Base-by-base conservation (phyloP, 2,797 vertebrate species). In the Catostomus latipinnis region DNA sequence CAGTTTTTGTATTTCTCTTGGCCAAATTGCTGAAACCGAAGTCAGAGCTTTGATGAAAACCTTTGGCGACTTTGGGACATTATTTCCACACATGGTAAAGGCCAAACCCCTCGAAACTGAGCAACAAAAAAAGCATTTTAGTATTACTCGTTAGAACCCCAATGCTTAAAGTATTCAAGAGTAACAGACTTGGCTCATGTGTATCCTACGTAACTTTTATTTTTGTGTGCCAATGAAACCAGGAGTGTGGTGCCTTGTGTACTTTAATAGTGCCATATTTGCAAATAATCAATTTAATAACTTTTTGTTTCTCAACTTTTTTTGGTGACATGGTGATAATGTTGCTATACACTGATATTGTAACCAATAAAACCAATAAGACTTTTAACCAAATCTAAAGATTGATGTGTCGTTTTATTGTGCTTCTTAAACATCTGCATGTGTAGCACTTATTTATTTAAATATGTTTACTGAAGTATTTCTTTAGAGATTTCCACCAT, bases 281-380 rank as follows among this genome's bases (percentile, higher is more conserved):
- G 95, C 94, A 92, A 94, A 92, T 91, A 93, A 94, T 95, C 94
- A 95, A 94, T 92, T 94, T 93, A 90, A 93, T 92, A 90, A 95
- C 93, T 95, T 87, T 93, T 94, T 85, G 82, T 93, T 94, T 92
- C 93, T 96, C 88, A 89, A 93, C 92, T 93, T 76, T 91, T 18
- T 95, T 96, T 95, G 96, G 94, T 96, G 95, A 95, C 96, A 97
- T 94, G 93, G 95, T 97, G 95, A 95, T 95, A 94, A 92, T 88
- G 93, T 96, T 96, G 94, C 95, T 94, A 96, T 96, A 95, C 96
- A 92, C 95, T 96, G 92, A 93, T 94, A 95, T 94, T 97, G 93
- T 98, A 96, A 96, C 94, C 95, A 98, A 98, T 98, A 97, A 98
- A 88, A 86, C 34, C 22, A 91, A 84, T 85, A 94, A 91, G 92